These are phyloP conservation scores for Anolis sagrei DNA, from an alignment of 2,113 vertebrate species.

Conservation along the genomic window DNA sequence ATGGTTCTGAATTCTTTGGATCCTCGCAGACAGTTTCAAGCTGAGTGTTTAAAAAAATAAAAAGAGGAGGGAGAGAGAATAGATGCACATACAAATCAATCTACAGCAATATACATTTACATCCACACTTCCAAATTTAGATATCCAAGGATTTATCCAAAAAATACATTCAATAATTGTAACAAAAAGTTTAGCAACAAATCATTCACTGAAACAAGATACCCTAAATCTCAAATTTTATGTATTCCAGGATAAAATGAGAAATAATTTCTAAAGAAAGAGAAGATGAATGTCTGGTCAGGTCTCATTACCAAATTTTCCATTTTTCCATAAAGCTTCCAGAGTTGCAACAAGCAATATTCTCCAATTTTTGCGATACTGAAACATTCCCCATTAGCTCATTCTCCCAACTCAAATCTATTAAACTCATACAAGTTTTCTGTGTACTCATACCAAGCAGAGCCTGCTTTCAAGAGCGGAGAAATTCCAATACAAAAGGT, in stretches of 20 bases:
- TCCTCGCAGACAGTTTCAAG: slow-evolving; percentile 50
- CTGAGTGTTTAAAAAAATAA: slow-evolving; percentile 24
- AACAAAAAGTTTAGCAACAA: not conserved
- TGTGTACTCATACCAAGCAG: not conserved
- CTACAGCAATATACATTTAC: not conserved
- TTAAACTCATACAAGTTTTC: not conserved
- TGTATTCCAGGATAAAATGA: not conserved
- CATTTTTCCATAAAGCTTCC: not conserved
- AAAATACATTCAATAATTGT: not conserved
- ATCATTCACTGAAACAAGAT: not conserved
- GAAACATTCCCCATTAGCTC: not conserved
- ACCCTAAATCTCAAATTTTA: not conserved
- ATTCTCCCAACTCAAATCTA: not conserved
- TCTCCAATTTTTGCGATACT: not conserved
- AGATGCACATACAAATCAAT: not conserved
- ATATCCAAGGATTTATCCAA: not conserved
- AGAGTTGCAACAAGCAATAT: not conserved
- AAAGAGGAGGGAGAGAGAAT: not conserved
- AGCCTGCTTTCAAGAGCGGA: too few species aligned
- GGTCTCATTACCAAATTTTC: not conserved
- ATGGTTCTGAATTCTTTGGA: slow-evolving; percentile 42
- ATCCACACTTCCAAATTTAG: not conserved
- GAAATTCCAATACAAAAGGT: not conserved
- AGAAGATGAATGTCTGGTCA: not conserved
- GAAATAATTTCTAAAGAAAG: not conserved